Base-by-base conservation (phyloP, 2,797 vertebrate genomes). In the Acipenser ruthenus region DNA sequence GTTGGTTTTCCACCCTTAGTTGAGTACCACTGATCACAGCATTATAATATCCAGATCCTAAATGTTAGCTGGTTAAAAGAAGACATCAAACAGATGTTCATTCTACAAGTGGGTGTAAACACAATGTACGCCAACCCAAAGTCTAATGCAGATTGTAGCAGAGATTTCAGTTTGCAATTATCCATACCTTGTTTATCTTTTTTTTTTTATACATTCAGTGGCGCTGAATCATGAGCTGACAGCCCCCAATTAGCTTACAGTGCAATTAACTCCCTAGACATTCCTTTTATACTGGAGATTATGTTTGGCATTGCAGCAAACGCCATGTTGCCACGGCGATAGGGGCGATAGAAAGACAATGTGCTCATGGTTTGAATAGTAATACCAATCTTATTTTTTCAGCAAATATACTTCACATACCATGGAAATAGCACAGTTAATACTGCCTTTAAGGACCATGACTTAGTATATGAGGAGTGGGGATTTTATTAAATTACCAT, bases 151-250 rank as follows among this genome's bases (percentile, higher is more conserved):
- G 23, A 37, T 3, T 37, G 23, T 37, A 37, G 12, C 2, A 58
- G 55, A 58, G 10, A 7, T 58, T 58, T 58, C 55, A 58, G 6
- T 58, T 58, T 58, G 10, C 55, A 58, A n/a, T 58, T 58, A 11
- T 58, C 12, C 55, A 58, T 58, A 11, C 55, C 55, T 58, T 58
- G 12, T 58, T n/a, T 58, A 1, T 53, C 51, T 53, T 53, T 75
- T 76, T 53, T 75, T 76, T 53, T 75, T 77, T 75, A 77, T 81
- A 78, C 76, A 82, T 80, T 81, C 77, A 81, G 68, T 70, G 70
- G 67, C 74, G 75, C 70, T 81, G 77, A 70, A 74, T 77, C 60
- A 69, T 55, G 11, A 70, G 74, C 68, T 68, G 71, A 73, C 73
- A 69, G 73, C 70, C 60, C 68, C 51, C 67, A 69, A 69, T 71